Evolutionary conservation across 2,888 invertebrate genomes (phyloP).

Genomic region (Drymonia ruficornis): DNA sequence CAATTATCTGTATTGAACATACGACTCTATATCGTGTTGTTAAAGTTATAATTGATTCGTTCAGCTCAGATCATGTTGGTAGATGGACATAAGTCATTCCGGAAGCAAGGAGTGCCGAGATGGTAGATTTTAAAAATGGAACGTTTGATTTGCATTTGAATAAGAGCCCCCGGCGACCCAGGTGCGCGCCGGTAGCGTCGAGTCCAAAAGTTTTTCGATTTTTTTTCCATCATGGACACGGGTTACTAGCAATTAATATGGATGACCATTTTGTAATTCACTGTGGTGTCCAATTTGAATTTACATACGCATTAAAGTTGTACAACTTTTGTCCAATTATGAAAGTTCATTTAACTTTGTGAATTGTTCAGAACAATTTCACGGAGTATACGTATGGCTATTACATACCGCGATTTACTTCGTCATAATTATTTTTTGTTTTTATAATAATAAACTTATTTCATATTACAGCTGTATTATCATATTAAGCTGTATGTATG

Average conservation of each 20-base stretch:
- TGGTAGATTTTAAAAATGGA: slow-evolving; percentile 85
- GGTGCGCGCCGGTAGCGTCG: slow-evolving; percentile 78
- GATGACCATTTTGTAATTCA: slow-evolving; percentile 67
- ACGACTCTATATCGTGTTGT: slow-evolving; percentile 18
- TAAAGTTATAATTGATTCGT: slow-evolving; percentile 48
- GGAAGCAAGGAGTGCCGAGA: slow-evolving; percentile 80
- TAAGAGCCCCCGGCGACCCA: slow-evolving; percentile 83
- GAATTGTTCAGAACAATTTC: slow-evolving; percentile 5
- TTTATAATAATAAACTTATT: too few species aligned
- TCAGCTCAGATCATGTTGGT: slow-evolving; percentile 48
- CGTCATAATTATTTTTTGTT: too few species aligned
- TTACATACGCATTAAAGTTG: slow-evolving; percentile 56
- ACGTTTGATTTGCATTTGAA: slow-evolving; percentile 86
- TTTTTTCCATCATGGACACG: slow-evolving; percentile 46
- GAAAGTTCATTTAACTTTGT: slow-evolving; percentile 24
- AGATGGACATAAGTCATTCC: slow-evolving; percentile 81
- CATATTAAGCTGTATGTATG: too few species aligned
- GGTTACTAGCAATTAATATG: slow-evolving; percentile 64
- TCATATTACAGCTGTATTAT: too few species aligned
- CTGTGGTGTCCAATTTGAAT: slow-evolving; percentile 48
- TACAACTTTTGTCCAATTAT: slow-evolving; percentile 30
- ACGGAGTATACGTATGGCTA: neutral
- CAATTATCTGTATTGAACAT: slow-evolving; percentile 26
- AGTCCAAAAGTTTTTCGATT: slow-evolving; percentile 64
- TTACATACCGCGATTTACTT: too few species aligned